Percentiles rank a stretch among this genome's conserved stretches.
Evolutionary conservation across 2,797 vertebrate species (phyloP).

Genomic region (Babyrousa celebensis): DNA sequence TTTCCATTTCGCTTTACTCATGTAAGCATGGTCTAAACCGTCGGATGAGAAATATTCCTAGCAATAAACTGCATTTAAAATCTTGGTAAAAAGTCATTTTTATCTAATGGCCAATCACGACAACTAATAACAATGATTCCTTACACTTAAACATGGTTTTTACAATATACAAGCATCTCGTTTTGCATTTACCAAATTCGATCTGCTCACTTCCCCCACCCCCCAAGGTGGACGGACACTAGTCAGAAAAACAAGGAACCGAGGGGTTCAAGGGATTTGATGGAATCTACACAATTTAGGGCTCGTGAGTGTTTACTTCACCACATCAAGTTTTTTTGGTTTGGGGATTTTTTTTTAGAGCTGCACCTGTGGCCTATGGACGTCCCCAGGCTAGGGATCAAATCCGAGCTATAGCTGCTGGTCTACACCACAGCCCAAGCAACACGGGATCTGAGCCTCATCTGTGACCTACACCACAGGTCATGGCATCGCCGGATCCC

Average conservation of each 20-base stretch:
- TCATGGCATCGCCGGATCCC: too few relatives aligned
- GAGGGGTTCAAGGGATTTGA: not conserved
- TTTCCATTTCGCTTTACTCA: conserved; percentile 76
- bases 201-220: not conserved
- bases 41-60: conserved; percentile 65
- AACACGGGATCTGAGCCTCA: too few relatives aligned
- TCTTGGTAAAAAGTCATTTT: conserved; percentile 62
- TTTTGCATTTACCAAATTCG: not conserved
- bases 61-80: conserved; percentile 71
- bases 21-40: conserved; percentile 63
- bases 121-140: not conserved
- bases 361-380: too few relatives aligned
- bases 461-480: too few relatives aligned
- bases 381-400: too few relatives aligned
- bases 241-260: conserved; percentile 19
- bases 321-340: not conserved
- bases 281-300: not conserved
- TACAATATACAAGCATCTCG: not conserved
- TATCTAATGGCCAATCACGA: conserved; percentile 45
- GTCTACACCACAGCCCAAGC: too few relatives aligned
- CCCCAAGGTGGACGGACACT: not conserved
- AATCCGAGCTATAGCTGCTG: too few relatives aligned
- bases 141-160: not conserved
- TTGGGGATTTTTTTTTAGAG: not conserved
- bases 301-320: not conserved